These are phyloP conservation scores for Prionchulus punctatus DNA, from an alignment of 2,888 invertebrate genomes.

Conservation along the genomic window DNA sequence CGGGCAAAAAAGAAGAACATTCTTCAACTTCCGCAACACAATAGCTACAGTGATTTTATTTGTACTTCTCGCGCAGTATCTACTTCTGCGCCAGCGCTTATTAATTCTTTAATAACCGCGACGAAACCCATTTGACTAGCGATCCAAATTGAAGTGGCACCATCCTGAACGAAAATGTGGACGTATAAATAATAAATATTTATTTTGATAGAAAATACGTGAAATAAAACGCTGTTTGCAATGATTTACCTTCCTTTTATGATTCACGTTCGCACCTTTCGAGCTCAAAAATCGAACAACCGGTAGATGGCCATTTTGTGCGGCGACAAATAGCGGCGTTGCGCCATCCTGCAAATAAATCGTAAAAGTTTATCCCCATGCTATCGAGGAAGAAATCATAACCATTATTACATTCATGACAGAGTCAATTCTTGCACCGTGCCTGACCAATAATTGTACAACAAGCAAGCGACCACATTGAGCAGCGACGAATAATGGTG, in stretches of 20 bases:
- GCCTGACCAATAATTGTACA: slow-evolving; percentile 51
- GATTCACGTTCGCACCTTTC: slow-evolving; percentile 49
- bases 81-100: slow-evolving; percentile 59
- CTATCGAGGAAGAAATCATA: not conserved
- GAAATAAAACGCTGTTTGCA: no score
- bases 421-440: slow-evolving; percentile 48
- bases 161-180: slow-evolving; percentile 30
- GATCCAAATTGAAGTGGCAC: slow-evolving; percentile 69
- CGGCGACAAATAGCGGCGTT: slow-evolving; percentile 74
- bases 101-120: slow-evolving; percentile 55
- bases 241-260: slow-evolving; percentile 11
- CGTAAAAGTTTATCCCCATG: not conserved
- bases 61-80: slow-evolving; percentile 56
- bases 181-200: not conserved
- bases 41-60: not conserved
- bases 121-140: slow-evolving; percentile 86
- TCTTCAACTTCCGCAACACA: not conserved
- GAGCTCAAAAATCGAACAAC: slow-evolving; percentile 55
- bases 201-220: no score
- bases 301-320: slow-evolving; percentile 77
- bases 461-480: slow-evolving; percentile 79
- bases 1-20: not conserved
- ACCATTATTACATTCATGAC: slow-evolving; percentile 7
- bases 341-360: slow-evolving; percentile 56
- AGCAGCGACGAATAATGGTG: slow-evolving; percentile 74